These are phyloP conservation scores for Drosophila lowei DNA, from an alignment of 1,140 invertebrate species.

Conservation along the genomic window DNA sequence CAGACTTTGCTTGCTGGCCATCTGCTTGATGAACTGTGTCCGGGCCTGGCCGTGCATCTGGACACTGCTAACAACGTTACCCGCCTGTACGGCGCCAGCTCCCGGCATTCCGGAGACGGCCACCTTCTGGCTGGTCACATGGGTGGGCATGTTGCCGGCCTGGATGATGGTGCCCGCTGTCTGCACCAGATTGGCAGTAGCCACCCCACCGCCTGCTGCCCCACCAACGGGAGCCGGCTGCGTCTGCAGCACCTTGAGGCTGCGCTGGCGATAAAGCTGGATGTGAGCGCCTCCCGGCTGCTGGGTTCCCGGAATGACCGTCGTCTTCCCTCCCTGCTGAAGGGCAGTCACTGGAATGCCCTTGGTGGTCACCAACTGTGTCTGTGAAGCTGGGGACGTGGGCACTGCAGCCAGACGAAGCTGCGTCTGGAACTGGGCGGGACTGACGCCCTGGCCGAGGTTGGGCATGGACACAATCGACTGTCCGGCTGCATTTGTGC, in stretches of 20 bases:
- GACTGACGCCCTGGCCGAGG: conserved; percentile 77
- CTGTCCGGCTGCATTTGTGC: conserved; percentile 76
- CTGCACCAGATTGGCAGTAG: conserved; percentile 40
- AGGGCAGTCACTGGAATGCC: conserved; percentile 81
- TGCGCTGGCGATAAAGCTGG: conserved; percentile 84
- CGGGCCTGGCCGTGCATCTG: conserved; percentile 71
- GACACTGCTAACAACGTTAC: conserved; percentile 72
- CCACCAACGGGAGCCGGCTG: conserved; percentile 25
- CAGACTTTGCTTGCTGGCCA: conserved; percentile 83
- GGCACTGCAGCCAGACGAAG: conserved; percentile 83
- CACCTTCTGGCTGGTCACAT: conserved; percentile 79
- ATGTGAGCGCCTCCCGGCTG: conserved; percentile 83
- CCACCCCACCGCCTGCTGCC: conserved; percentile 25
- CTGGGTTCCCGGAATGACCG: conserved; percentile 84
- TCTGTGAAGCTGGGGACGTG: conserved; percentile 80
- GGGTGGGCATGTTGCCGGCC: conserved; percentile 67
- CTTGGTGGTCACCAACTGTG: conserved; percentile 81
- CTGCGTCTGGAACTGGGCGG: conserved; percentile 84
- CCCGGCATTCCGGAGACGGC: conserved; percentile 76
- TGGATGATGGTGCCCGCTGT: conserved; percentile 71
- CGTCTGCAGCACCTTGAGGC: conserved; percentile 82
- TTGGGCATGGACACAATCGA: conserved; percentile 83
- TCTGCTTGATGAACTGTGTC: conserved; percentile 82
- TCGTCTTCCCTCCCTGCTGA: conserved; percentile 82
- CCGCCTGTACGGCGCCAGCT: conserved; percentile 48